Evolutionary conservation across 2,113 vertebrate species (phyloP).

Genomic region (Boleophthalmus pectinirostris): DNA sequence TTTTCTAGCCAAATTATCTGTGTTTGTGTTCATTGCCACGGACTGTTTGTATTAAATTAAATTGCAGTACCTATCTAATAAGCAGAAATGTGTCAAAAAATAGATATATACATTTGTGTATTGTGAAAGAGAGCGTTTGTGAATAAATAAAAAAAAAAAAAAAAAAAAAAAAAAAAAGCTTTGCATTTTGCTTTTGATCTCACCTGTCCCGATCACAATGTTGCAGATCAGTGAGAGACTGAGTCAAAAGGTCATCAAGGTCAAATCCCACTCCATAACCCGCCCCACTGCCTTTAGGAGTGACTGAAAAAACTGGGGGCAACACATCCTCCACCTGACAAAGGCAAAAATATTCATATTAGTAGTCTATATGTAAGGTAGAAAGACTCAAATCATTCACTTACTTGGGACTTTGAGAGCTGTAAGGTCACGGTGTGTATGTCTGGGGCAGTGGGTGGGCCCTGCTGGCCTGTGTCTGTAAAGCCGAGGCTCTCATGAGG

Average conservation of each 20-base stretch:
- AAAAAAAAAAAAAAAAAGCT: not conserved
- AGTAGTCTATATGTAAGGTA: not conserved
- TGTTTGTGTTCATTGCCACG: not conserved
- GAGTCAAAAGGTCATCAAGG: slow-evolving; percentile 88
- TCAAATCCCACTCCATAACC: slow-evolving; percentile 91
- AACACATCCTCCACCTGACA: slow-evolving; percentile 87
- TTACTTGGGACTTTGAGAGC: slow-evolving; percentile 92
- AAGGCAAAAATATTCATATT: not conserved
- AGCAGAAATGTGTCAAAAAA: not conserved
- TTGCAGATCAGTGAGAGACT: slow-evolving; percentile 83
- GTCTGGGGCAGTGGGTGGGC: slow-evolving; percentile 75
- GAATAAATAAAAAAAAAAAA: not conserved
- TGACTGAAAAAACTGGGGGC: slow-evolving; percentile 88
- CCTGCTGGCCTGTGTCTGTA: slow-evolving; percentile 67
- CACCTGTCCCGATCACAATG: slow-evolving; percentile 82
- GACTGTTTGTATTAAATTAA: not conserved
- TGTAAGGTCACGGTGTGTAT: slow-evolving; percentile 90
- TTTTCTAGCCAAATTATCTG: not conserved
- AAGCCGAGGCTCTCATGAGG: slow-evolving; percentile 61
- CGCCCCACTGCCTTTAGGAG: slow-evolving; percentile 90
- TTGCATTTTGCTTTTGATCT: not conserved
- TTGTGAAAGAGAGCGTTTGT: not conserved
- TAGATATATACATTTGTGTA: not conserved
- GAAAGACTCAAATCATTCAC: slow-evolving; percentile 1
- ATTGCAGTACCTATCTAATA: not conserved